These are phyloP conservation scores for Rhyacichthys aspro DNA, from an alignment of 2,797 vertebrate species.

Conservation along the genomic window DNA sequence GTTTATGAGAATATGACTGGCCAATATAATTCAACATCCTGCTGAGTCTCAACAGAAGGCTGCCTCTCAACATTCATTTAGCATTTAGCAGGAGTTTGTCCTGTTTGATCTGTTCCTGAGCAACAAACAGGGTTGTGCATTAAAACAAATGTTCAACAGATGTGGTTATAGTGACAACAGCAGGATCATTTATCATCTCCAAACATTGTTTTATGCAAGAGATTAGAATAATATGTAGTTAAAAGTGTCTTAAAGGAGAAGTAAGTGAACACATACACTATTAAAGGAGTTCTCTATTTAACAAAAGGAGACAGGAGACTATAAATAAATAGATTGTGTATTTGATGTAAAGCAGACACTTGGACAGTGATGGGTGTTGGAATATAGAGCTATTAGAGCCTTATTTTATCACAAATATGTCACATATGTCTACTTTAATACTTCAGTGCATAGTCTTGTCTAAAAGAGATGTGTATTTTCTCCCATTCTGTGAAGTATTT, in stretches of 20 bases:
- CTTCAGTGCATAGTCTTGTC: conserved; percentile 14
- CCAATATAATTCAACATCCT: conserved; percentile 24
- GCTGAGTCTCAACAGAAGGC: conserved; percentile 5
- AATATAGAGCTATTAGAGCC: too few relatives aligned
- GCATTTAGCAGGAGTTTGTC: not conserved
- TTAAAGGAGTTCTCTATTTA: too few relatives aligned
- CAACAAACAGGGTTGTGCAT: conserved; percentile 26
- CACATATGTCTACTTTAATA: too few relatives aligned
- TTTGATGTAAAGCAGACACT: too few relatives aligned
- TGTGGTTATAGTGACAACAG: conserved; percentile 42
- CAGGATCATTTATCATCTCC: conserved; percentile 33
- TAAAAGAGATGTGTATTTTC: conserved; percentile 1
- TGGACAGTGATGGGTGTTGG: too few relatives aligned
- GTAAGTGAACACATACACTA: too few relatives aligned
- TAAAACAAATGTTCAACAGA: too few relatives aligned
- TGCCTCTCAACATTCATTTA: conserved; percentile 4
- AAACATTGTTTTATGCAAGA: conserved; percentile 47
- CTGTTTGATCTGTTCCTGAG: conserved; percentile 25
- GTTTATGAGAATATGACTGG: conserved; percentile 35
- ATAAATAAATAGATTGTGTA: too few relatives aligned
- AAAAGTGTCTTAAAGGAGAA: conserved; percentile 12
- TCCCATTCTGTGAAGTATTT: not conserved
- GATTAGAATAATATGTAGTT: conserved; percentile 27
- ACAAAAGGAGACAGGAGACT: too few relatives aligned
- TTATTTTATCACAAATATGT: too few relatives aligned